Base-by-base conservation (phyloP, 92 coral and sea anemone species). In the Actinostola sp. region DNA sequence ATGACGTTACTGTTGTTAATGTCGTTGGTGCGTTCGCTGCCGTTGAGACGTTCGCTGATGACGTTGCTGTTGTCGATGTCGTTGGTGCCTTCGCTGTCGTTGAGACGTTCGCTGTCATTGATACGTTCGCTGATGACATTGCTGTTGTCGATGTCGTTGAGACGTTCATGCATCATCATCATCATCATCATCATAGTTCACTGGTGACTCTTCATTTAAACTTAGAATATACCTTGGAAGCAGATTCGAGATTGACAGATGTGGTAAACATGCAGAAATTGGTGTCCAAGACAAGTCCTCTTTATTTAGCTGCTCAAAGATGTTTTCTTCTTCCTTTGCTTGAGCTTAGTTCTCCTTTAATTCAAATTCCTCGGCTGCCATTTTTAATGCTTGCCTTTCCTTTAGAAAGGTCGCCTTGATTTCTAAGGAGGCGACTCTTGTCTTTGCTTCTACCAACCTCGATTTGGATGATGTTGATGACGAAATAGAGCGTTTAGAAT, bases 281-380 rank as follows among this genome's bases (percentile, higher is more conserved):
- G 72, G 72, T 0, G 72, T 66, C 8, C 24, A 45, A 29, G 44
- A 62, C 27, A 62, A 38, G 27, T 71, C 68, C 12, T 70, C 70
- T 54, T 56, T 32, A 1, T 73, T 82, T 68, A 68, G 67, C 41
- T 84, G 67, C 75, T 84, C 80, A 27, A 75, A 89, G n/a, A 70
- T 56, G 24, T 67, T 63, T 73, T 78, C 90, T 69, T 86, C 96
- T 57, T 74, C 73, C 45, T 79, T 79, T 31, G 80, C 93, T 56
- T 84, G 81, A 44, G 84, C 76, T 61, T 84, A 56, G 68, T 80
- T 45, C 43, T 89, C 71, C 66, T 69, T 66, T 29, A 74, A 29
- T 32, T 87, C 75, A 44, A 80, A 61, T 49, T 80, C 83, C 61
- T 73, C 86, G 14, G 80, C 66, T 19, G 78, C 90, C 49, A 79